Percentiles rank a stretch among this genome's conserved stretches.
These are phyloP conservation scores for Origma solitaria DNA, from an alignment of 2,113 vertebrate species.

Conservation along the genomic window DNA sequence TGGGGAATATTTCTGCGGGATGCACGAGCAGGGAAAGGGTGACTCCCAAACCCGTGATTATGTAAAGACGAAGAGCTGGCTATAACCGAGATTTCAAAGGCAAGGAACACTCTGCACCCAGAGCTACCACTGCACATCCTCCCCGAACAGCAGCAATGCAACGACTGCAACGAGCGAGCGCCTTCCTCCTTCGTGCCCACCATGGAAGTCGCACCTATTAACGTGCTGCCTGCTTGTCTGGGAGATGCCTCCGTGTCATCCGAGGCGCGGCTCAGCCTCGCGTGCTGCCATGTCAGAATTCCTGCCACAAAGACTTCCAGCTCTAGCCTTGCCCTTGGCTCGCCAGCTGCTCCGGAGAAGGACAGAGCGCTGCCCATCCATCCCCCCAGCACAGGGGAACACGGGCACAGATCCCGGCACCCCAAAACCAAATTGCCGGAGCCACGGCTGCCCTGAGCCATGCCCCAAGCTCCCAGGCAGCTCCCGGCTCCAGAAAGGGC, in stretches of 20 bases:
- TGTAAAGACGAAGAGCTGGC: background rate
- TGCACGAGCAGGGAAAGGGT: background rate
- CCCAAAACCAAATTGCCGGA: accelerated
- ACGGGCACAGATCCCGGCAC: accelerated
- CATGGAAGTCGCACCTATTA: background rate
- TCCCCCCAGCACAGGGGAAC: background rate
- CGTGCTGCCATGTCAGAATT: background rate
- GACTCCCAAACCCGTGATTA: background rate
- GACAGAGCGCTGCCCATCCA: background rate
- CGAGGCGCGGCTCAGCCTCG: background rate
- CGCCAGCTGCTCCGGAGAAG: background rate
- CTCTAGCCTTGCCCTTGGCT: background rate
- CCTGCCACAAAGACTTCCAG: constrained; percentile 18
- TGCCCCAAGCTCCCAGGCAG: background rate
- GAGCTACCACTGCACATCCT: background rate
- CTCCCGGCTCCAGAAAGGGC: background rate
- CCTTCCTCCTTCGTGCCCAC: background rate
- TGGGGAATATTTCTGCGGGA: background rate
- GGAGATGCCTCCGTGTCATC: background rate
- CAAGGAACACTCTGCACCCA: background rate
- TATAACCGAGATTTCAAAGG: background rate
- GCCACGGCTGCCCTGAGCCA: background rate
- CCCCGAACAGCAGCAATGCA: accelerated
- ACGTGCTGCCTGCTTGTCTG: background rate
- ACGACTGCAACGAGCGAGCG: accelerated